Evolutionary conservation across 2,113 vertebrate species (phyloP).

Genomic region (Neodon shergylaensis): DNA sequence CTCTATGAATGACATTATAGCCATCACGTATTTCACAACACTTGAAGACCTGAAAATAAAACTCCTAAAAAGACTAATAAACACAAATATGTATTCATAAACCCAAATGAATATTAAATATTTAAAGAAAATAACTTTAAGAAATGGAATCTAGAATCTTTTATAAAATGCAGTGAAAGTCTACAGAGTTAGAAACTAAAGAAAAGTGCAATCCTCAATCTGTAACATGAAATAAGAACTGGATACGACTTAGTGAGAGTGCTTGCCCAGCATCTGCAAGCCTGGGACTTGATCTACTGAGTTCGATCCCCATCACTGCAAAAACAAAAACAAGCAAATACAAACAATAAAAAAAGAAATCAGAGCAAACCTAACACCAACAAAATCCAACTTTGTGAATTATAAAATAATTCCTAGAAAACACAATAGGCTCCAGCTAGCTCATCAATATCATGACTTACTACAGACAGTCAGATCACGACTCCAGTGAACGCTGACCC

Average conservation of each 20-base stretch:
- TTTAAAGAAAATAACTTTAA: neutral
- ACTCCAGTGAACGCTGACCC: neutral
- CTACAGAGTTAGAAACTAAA: neutral
- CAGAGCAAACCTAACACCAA: neutral
- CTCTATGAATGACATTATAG: neutral
- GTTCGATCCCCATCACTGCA: neutral
- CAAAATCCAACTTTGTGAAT: neutral
- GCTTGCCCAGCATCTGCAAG: neutral
- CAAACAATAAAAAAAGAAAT: neutral
- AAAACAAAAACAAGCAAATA: neutral
- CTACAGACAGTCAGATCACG: neutral
- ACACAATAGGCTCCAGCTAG: neutral
- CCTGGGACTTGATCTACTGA: neutral
- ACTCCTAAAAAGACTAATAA: conserved; percentile 9
- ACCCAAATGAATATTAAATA: neutral
- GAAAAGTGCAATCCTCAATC: neutral
- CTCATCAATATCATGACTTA: conserved; percentile 24
- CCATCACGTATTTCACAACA: neutral
- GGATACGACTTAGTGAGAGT: too few relatives aligned
- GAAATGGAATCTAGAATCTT: conserved; percentile 5
- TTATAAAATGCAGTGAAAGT: conserved; percentile 7
- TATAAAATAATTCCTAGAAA: conserved; percentile 17
- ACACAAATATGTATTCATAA: neutral
- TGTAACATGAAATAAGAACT: neutral
- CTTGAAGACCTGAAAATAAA: neutral